These are phyloP conservation scores for Myodes glareolus DNA, from an alignment of 2,113 vertebrate species.

Conservation along the genomic window DNA sequence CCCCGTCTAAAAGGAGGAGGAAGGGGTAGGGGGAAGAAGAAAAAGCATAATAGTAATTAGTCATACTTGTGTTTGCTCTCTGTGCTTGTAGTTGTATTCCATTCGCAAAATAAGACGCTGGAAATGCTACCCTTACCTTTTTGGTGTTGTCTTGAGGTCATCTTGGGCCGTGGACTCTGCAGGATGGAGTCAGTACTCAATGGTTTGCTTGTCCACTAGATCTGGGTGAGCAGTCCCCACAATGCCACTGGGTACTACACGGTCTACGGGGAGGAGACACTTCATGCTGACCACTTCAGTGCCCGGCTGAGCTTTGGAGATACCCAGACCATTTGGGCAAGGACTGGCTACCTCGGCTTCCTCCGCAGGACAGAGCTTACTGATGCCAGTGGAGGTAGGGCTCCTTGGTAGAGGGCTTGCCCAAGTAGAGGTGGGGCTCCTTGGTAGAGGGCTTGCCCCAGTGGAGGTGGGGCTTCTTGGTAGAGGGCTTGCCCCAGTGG, in stretches of 20 bases:
- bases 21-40: neutral
- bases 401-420: rapidly evolving
- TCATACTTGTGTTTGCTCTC: neutral
- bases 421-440: slow-evolving; percentile 91
- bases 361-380: slow-evolving; percentile 96
- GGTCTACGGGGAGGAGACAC: slow-evolving; percentile 94
- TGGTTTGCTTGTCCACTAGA: slow-evolving; percentile 80
- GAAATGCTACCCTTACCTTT: neutral
- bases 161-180: neutral
- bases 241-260: slow-evolving; percentile 97
- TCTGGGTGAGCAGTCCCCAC: slow-evolving; percentile 98
- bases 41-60: too few relatives aligned
- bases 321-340: slow-evolving; percentile 95
- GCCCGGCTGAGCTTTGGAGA: slow-evolving; percentile 96
- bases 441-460: slow-evolving; percentile 70
- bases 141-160: neutral
- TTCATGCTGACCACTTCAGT: slow-evolving; percentile 96
- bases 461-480: slow-evolving; percentile 88
- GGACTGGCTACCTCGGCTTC: slow-evolving; percentile 97
- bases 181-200: neutral
- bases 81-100: neutral
- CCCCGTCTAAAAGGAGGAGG: neutral
- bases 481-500: slow-evolving; percentile 85
- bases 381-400: slow-evolving; percentile 94
- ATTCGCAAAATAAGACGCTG: neutral